A percentile compares a stretch with the other conserved stretches of the same genome.
Evolutionary conservation across 2,888 invertebrate species (phyloP).

Genomic region (Tridacna crocea): DNA sequence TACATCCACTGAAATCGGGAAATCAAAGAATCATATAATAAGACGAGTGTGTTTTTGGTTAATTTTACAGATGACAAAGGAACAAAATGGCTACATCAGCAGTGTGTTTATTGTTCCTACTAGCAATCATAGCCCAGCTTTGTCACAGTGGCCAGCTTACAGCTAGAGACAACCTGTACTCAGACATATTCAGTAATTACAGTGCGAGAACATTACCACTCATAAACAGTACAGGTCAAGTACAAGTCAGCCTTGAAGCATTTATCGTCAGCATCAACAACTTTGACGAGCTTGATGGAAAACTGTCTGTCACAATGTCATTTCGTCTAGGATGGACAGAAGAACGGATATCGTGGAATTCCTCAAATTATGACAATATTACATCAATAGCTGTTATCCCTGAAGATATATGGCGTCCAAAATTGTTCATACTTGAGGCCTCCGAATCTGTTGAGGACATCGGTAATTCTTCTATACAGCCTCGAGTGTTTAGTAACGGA

Average conservation of each 20-base stretch:
- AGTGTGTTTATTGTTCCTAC: no score
- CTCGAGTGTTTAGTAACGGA: conserved; percentile 28
- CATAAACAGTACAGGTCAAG: neutral
- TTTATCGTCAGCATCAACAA: conserved; percentile 36
- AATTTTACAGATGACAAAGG: no score
- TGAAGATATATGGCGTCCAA: conserved; percentile 44
- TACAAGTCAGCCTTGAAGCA: conserved; percentile 2
- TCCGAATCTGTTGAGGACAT: conserved; percentile 14
- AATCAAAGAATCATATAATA: no score
- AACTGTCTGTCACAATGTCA: conserved; percentile 21
- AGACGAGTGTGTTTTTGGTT: no score
- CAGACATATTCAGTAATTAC: conserved; percentile 20
- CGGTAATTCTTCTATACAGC: conserved; percentile 10
- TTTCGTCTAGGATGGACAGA: conserved; percentile 33
- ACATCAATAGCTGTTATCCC: conserved; percentile 14
- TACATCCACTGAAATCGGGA: no score
- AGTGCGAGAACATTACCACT: conserved; percentile 31
- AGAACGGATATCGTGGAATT: conserved; percentile 41
- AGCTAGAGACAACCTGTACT: neutral
- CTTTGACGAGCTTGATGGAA: conserved; percentile 48
- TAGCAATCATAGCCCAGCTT: no score
- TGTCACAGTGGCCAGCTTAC: neutral
- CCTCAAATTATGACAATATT: conserved; percentile 12
- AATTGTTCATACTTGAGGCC: conserved; percentile 28
- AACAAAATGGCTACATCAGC: no score